Percentiles rank a stretch among this genome's conserved stretches.
These are phyloP conservation scores for Meloe dianella DNA, from an alignment of 2,888 invertebrate genomes.

Conservation along the genomic window DNA sequence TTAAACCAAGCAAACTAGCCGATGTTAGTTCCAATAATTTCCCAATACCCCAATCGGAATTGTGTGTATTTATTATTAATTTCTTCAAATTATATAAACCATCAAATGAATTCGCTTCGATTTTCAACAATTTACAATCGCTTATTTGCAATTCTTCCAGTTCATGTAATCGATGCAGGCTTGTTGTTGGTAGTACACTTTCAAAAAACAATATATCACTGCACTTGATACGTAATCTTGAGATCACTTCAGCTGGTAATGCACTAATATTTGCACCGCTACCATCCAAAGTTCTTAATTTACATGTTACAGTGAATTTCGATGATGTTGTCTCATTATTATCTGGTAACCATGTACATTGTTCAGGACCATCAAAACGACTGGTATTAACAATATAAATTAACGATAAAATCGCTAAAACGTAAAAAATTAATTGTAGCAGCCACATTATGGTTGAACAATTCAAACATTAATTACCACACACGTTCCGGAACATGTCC, in stretches of 20 bases:
- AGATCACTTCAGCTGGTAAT: conserved; percentile 73
- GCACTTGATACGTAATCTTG: conserved; percentile 76
- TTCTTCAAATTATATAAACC: conserved; percentile 80
- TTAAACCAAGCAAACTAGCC: conserved; percentile 76
- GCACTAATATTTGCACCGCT: conserved; percentile 71
- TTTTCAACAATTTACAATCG: conserved; percentile 79
- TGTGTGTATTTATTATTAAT: conserved; percentile 79
- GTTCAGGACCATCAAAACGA: conserved; percentile 58
- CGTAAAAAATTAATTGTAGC: conserved; percentile 59
- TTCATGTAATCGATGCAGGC: conserved; percentile 71
- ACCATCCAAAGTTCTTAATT: conserved; percentile 73
- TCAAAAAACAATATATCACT: conserved; percentile 79
- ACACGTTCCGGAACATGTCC: not conserved
- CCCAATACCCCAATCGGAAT: conserved; percentile 77
- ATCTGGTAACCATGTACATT: conserved; percentile 60
- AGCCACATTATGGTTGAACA: conserved; percentile 60
- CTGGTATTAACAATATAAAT: conserved; percentile 38
- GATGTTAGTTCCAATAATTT: conserved; percentile 77
- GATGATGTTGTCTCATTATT: conserved; percentile 61
- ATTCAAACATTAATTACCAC: not conserved
- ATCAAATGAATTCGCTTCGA: conserved; percentile 79
- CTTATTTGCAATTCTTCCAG: conserved; percentile 77
- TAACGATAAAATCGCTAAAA: conserved; percentile 42
- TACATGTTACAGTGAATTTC: conserved; percentile 67
- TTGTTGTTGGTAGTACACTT: conserved; percentile 75